phyloP scores from a whole-genome alignment of 2,113 vertebrate species.

The Hemibagrus wyckioides region DNA sequence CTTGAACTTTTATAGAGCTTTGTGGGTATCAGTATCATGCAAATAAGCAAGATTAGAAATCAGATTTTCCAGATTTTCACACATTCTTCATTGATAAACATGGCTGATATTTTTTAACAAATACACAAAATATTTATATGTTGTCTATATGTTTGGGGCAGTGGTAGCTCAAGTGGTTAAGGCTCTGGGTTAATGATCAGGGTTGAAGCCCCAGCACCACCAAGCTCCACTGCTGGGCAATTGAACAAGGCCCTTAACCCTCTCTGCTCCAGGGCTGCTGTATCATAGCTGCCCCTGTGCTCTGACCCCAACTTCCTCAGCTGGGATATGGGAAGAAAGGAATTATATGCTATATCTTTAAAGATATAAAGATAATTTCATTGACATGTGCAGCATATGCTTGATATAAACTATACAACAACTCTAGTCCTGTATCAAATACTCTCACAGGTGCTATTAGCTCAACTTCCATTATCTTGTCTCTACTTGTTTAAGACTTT shows the following conservation, averaged over 20 bases:
- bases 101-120: not conserved
- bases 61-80: too few relatives aligned
- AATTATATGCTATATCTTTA: conserved; percentile 11
- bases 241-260: too few relatives aligned
- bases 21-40: not conserved
- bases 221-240: too few relatives aligned
- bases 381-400: not conserved
- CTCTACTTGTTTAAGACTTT: conserved; percentile 2
- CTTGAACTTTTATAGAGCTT: not conserved
- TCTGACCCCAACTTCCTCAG: too few relatives aligned
- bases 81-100: not conserved
- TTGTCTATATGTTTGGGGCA: too few relatives aligned
- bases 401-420: conserved; percentile 14
- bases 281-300: too few relatives aligned
- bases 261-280: too few relatives aligned
- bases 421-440: conserved; percentile 17
- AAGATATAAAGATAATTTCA: not conserved
- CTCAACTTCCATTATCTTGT: conserved; percentile 26
- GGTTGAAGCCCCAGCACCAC: too few relatives aligned
- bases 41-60: not conserved
- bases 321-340: too few relatives aligned
- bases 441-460: conserved; percentile 14
- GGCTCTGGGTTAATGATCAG: too few relatives aligned
- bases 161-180: too few relatives aligned
- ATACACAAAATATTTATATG: not conserved